Percentiles rank a stretch among this genome's conserved stretches.
phyloP scores from a whole-genome alignment of 2,888 invertebrate species.

The Ectropis crepuscularia region DNA sequence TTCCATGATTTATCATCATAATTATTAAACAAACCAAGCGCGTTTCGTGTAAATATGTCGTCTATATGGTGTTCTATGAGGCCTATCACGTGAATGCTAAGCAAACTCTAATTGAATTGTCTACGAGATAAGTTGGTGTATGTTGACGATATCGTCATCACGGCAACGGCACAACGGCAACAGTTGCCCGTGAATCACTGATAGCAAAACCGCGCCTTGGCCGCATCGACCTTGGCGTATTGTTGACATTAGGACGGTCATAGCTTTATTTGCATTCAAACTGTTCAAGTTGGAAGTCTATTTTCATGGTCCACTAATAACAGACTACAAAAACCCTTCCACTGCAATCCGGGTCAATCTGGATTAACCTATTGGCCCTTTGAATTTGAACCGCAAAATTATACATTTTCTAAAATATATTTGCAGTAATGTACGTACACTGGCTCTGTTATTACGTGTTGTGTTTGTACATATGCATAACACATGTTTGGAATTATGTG shows the following conservation, averaged over 20 bases:
- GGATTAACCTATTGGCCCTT: not conserved
- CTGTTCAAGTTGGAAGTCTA: conserved; percentile 7
- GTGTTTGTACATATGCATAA: too few relatives aligned
- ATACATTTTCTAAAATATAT: too few relatives aligned
- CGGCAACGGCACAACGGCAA: conserved; percentile 8
- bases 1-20: not conserved
- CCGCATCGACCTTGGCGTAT: conserved; percentile 18
- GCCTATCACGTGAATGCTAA: conserved; percentile 21
- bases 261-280: conserved; percentile 25
- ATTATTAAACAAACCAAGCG: not conserved
- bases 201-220: conserved; percentile 22
- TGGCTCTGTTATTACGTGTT: too few relatives aligned
- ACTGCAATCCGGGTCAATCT: conserved; percentile 1
- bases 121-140: conserved; percentile 21
- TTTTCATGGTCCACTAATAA: conserved; percentile 19
- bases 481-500: too few relatives aligned
- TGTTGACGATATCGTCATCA: conserved; percentile 25
- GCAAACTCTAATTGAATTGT: conserved; percentile 29
- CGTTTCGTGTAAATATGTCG: not conserved
- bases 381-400: too few relatives aligned
- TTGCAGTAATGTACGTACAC: too few relatives aligned
- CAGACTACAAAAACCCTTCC: not conserved
- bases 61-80: conserved; percentile 10
- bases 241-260: conserved; percentile 21
- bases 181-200: conserved; percentile 20